These are phyloP conservation scores for Lymantria dispar DNA, from an alignment of 2,888 invertebrate species.

Conservation along the genomic window DNA sequence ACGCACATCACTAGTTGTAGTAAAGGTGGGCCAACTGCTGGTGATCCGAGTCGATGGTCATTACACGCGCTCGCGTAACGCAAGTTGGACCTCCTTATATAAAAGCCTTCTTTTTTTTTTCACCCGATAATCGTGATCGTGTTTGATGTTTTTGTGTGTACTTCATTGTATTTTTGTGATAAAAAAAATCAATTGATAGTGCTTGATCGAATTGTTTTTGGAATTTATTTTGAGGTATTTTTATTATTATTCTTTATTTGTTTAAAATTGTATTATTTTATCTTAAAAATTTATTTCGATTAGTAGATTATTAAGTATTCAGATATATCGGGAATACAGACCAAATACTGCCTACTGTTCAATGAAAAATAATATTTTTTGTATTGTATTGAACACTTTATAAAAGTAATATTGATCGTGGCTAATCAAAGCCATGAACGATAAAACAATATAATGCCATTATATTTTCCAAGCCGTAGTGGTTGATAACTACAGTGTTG, in stretches of 20 bases:
- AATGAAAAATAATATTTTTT: too few relatives aligned
- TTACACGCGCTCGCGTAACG: conserved; percentile 50
- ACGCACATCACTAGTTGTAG: conserved; percentile 38
- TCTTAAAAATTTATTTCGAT: too few relatives aligned
- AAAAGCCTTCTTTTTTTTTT: conserved; percentile 13
- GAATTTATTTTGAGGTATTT: conserved; percentile 13
- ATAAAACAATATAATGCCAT: conserved; percentile 41
- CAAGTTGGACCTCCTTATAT: conserved; percentile 31
- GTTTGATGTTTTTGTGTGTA: conserved; percentile 31
- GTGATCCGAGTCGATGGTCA: conserved; percentile 57
- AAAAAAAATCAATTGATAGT: conserved; percentile 42
- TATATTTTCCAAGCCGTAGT: conserved; percentile 44
- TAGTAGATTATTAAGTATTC: too few relatives aligned
- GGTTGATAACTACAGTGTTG: conserved; percentile 19
- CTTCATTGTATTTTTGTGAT: conserved; percentile 47
- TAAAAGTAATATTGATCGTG: too few relatives aligned
- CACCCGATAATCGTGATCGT: conserved; percentile 22
- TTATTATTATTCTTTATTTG: neutral
- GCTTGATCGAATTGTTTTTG: conserved; percentile 14
- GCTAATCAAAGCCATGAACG: too few relatives aligned
- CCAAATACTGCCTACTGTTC: too few relatives aligned
- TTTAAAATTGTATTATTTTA: neutral
- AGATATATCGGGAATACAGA: too few relatives aligned
- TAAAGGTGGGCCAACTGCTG: conserved; percentile 54
- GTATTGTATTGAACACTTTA: too few relatives aligned